These are phyloP conservation scores for Cisticola juncidis DNA, from an alignment of 2,113 vertebrate genomes.

Conservation along the genomic window DNA sequence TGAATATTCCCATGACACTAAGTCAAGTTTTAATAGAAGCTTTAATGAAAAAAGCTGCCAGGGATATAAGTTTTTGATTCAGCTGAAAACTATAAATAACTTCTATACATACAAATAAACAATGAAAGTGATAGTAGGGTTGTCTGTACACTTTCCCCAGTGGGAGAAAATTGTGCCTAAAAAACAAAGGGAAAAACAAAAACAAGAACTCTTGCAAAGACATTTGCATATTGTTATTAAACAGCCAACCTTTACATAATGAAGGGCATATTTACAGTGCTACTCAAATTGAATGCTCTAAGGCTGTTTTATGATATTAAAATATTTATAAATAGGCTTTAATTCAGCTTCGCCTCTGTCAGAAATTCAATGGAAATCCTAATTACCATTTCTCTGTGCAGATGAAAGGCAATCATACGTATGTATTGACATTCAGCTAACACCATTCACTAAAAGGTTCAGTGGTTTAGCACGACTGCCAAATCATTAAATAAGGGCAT, in stretches of 20 bases:
- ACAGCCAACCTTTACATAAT: conserved; percentile 60
- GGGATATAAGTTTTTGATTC: background rate
- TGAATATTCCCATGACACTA: background rate
- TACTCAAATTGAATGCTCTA: conserved; percentile 56
- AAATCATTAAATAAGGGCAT: conserved; percentile 56
- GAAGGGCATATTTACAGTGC: conserved; percentile 63
- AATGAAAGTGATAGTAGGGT: background rate
- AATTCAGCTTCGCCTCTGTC: conserved; percentile 54
- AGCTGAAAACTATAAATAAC: background rate
- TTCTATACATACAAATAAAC: background rate
- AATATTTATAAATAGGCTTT: conserved; percentile 75
- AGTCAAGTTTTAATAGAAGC: background rate
- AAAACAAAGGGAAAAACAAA: conserved; percentile 18
- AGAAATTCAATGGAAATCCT: conserved; percentile 62
- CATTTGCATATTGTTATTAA: conserved; percentile 62
- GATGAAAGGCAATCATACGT: conserved; percentile 63
- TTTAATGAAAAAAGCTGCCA: conserved; percentile 32
- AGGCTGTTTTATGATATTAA: conserved; percentile 60
- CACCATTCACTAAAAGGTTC: conserved; percentile 48
- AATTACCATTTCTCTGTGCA: conserved; percentile 59
- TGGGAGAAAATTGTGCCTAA: background rate
- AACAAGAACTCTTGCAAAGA: conserved; percentile 47
- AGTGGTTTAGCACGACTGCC: conserved; percentile 36
- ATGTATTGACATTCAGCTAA: conserved; percentile 67
- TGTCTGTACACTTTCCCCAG: background rate